Evolutionary conservation across 2,797 vertebrate genomes (phyloP).

Genomic region (Eutrigla gurnardus): DNA sequence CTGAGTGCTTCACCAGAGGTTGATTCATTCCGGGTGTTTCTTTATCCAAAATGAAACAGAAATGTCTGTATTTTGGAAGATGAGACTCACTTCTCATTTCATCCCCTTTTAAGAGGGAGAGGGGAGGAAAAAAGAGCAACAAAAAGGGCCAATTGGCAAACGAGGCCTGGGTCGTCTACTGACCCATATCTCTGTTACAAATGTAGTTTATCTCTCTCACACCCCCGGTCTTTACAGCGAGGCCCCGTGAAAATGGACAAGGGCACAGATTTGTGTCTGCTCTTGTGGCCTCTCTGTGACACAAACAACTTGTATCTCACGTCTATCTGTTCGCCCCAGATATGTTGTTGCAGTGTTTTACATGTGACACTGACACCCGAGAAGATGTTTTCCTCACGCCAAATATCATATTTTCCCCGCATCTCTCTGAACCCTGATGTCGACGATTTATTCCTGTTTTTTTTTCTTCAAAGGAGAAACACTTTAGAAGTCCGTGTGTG

Average conservation of each 20-base stretch:
- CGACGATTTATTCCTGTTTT: constrained; percentile 44
- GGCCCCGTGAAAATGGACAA: constrained; percentile 48
- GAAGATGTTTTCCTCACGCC: constrained; percentile 21
- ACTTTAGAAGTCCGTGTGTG: background rate
- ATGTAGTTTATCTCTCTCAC: constrained; percentile 56
- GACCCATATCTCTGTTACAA: constrained; percentile 67
- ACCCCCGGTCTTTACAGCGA: constrained; percentile 29
- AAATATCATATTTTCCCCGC: constrained; percentile 36
- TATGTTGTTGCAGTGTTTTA: constrained; percentile 38
- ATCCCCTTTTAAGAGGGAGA: constrained; percentile 15
- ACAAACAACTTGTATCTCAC: constrained; percentile 43
- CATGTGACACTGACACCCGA: constrained; percentile 43
- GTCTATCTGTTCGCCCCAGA: constrained; percentile 23
- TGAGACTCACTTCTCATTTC: constrained; percentile 25
- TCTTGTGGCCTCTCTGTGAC: constrained; percentile 53
- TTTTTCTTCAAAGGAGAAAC: constrained; percentile 33
- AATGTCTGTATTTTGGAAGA: constrained; percentile 51
- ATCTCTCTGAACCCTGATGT: constrained; percentile 8
- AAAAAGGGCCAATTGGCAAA: constrained; percentile 28
- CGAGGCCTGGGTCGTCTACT: constrained; percentile 37
- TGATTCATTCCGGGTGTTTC: constrained; percentile 58
- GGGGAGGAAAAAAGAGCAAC: constrained; percentile 44
- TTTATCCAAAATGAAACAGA: constrained; percentile 43
- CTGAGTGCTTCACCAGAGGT: constrained; percentile 33
- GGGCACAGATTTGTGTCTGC: constrained; percentile 48